Evolutionary conservation across 2,888 invertebrate species (phyloP), one percentile per base, ranked within the genome.

Genomic region (Drosophila austrosaltans): DNA sequence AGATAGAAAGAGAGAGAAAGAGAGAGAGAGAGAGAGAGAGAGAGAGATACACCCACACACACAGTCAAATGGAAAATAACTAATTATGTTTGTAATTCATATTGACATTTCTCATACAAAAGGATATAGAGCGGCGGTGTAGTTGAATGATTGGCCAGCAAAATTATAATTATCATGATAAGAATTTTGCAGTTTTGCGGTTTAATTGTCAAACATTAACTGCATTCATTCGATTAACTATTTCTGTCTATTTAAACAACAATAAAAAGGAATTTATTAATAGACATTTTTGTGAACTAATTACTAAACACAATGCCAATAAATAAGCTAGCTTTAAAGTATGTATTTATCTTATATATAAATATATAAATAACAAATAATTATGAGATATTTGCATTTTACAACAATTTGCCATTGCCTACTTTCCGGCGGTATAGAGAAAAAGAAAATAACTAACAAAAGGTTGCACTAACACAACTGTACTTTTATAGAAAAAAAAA

Each of bases 11-110:
- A 6, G 32, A 5, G 32, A 32, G 32, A 5, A 16, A 16, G 32
- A 32, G 6, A 32, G 32, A 32, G 32, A 32, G 32, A 36, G 32
- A 32, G 32, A 32, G 32, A 36, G 7, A 7, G 36, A 36, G 30
- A 30, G 30, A 30, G 30, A 44, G 0, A 44, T 8, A 44, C 1
- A 22, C 44, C 20, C 10, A 42, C 1, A 4, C 25, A 7, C 25
- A 48, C 25, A 48, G 25, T 48, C 48, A 48, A 48, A 48, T 48
- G 48, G 48, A 48, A 48, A 48, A 48, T 48, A 48, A 48, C 48
- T 48, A 48, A 48, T 48, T 48, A 25, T 48, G 48, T 22, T 48
- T 48, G 48, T 48, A 48, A 48, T 48, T 48, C 48, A 48, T 48
- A 48, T 48, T 48, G 48, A 48, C 48, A 48, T 48, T 4, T 36